Evolutionary conservation across 2,797 vertebrate species (phyloP).

Genomic region (Dendrocincla tyrannina): DNA sequence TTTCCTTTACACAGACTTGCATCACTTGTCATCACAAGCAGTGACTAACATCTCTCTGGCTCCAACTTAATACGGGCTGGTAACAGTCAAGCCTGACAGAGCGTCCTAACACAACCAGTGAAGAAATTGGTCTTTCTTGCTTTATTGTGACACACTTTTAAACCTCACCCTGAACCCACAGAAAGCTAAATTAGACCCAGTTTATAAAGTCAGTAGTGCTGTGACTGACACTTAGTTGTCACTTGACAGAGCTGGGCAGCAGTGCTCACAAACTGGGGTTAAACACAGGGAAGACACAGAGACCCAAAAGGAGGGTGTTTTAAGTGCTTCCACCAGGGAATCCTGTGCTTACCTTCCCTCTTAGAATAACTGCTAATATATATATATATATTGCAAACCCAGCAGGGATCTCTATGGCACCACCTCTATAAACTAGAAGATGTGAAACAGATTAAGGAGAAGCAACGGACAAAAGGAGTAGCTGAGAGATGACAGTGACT

Average conservation of each 20-base stretch:
- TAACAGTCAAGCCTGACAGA: conserved; percentile 7
- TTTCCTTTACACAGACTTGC: background rate
- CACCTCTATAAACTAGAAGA: background rate
- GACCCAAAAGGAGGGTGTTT: background rate
- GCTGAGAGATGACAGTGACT: background rate
- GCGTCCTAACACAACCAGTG: background rate
- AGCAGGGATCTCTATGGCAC: background rate
- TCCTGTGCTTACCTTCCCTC: background rate
- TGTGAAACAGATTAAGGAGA: background rate
- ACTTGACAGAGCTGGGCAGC: background rate
- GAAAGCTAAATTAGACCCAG: background rate
- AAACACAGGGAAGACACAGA: background rate
- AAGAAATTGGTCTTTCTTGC: background rate
- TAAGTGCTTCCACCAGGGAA: background rate
- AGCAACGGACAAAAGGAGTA: background rate
- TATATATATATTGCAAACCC: background rate
- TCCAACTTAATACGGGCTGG: background rate
- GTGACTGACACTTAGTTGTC: background rate
- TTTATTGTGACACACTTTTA: background rate
- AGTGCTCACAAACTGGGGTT: background rate
- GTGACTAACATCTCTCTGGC: conserved; percentile 6
- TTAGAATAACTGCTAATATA: background rate
- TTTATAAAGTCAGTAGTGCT: background rate
- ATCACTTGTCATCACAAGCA: background rate
- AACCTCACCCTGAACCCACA: background rate